phyloP scores from a whole-genome alignment of 2,888 invertebrate species.

The Therioaphis trifolii region DNA sequence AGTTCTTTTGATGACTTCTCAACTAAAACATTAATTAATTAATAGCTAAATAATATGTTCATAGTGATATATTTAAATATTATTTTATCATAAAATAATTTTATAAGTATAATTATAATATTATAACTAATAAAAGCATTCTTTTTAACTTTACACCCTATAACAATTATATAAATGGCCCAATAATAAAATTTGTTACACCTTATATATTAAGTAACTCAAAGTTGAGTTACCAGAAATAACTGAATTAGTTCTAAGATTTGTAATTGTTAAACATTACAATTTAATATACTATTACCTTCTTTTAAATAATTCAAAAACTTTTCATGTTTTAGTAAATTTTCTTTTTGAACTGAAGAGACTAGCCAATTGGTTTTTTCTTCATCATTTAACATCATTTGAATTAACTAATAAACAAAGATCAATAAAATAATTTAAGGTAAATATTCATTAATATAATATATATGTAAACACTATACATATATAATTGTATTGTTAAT shows the following conservation, averaged over 20 bases:
- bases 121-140: background rate
- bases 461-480: no score
- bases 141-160: no score
- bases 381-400: constrained; percentile 46
- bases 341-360: constrained; percentile 39
- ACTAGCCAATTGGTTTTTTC: constrained; percentile 40
- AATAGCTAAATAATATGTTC: background rate
- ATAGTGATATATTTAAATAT: background rate
- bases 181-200: background rate
- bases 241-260: background rate
- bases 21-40: constrained; percentile 20
- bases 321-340: constrained; percentile 32
- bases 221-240: background rate
- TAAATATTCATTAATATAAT: background rate
- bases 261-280: no score
- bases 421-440: background rate
- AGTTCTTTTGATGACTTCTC: constrained; percentile 44
- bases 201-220: background rate
- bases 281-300: constrained; percentile 34
- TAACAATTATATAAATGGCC: no score
- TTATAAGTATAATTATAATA: background rate
- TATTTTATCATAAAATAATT: background rate
- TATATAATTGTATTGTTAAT: no score
- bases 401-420: constrained; percentile 35
- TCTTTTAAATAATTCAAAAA: constrained; percentile 41